A percentile compares a stretch with the other conserved stretches of the same genome.
These are phyloP conservation scores for Hermatobates lingyangjiaoensis DNA, from an alignment of 1,140 invertebrate genomes.

Conservation along the genomic window DNA sequence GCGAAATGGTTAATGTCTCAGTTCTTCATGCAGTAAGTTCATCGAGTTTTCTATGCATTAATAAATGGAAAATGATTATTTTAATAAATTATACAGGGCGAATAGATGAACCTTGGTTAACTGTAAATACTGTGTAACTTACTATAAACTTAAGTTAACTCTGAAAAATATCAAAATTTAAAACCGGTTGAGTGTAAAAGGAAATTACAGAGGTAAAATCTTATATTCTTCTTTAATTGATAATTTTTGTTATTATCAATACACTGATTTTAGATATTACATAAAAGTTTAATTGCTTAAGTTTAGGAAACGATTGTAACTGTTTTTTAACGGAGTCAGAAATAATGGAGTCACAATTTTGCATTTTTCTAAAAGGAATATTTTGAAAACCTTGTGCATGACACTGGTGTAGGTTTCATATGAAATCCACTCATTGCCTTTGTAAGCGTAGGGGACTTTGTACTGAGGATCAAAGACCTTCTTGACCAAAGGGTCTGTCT, in stretches of 20 bases:
- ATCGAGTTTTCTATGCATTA: no score
- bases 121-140: no score
- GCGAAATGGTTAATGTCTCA: no score
- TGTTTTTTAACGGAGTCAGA: neutral
- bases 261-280: neutral
- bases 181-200: no score
- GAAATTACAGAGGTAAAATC: neutral
- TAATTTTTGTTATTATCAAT: neutral
- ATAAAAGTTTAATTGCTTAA: neutral
- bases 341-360: neutral
- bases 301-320: neutral
- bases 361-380: neutral
- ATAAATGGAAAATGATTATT: no score
- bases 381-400: conserved; percentile 37
- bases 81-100: no score
- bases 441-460: conserved; percentile 58
- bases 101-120: no score
- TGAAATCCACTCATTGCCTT: conserved; percentile 65
- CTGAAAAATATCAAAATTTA: no score
- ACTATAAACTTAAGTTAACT: no score
- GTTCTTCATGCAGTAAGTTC: no score
- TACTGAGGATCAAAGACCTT: conserved; percentile 42
- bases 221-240: neutral
- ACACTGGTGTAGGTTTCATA: conserved; percentile 64
- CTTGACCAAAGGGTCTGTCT: conserved; percentile 27